A percentile compares a stretch with the other conserved stretches of the same genome.
phyloP scores from a whole-genome alignment of 2,113 vertebrate species.

The Condylura cristata region DNA sequence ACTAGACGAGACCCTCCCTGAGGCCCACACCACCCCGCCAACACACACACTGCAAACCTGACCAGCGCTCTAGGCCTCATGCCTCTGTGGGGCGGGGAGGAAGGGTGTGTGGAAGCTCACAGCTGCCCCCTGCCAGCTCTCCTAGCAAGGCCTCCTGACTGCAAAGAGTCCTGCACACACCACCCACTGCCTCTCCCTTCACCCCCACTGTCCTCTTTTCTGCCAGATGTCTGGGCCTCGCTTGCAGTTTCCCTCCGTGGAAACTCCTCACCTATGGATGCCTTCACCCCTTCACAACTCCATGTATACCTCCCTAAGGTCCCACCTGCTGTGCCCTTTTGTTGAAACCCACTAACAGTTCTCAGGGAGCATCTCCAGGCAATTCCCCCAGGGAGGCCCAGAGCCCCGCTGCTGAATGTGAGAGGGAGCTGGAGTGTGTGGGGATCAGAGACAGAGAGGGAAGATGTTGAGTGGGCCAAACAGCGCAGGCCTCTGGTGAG shows the following conservation, averaged over 20 bases:
- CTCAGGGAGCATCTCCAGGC: not conserved
- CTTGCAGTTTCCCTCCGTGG: not conserved
- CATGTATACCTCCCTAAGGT: not conserved
- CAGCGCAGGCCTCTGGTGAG: not conserved
- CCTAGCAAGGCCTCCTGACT: not conserved
- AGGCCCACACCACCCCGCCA: not conserved
- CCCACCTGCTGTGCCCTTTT: fast-evolving
- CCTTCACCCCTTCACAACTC: too few relatives aligned
- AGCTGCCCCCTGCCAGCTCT: not conserved
- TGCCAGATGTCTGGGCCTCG: not conserved
- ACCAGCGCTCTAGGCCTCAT: not conserved
- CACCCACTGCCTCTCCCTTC: too few relatives aligned
- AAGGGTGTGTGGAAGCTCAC: not conserved
- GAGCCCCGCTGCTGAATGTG: not conserved
- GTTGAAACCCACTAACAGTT: not conserved
- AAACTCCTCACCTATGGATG: too few relatives aligned
- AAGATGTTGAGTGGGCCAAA: not conserved
- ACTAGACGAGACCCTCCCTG: not conserved
- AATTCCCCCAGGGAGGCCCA: not conserved
- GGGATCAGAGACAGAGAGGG: not conserved
- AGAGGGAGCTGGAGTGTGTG: fast-evolving
- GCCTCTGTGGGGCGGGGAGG: not conserved
- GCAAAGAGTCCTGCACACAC: not conserved
- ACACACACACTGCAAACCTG: not conserved
- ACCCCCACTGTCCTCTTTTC: not conserved